Percentiles rank a stretch among this genome's conserved stretches.
These are phyloP conservation scores for Verasper variegatus DNA, from an alignment of 2,113 vertebrate genomes.

Conservation along the genomic window DNA sequence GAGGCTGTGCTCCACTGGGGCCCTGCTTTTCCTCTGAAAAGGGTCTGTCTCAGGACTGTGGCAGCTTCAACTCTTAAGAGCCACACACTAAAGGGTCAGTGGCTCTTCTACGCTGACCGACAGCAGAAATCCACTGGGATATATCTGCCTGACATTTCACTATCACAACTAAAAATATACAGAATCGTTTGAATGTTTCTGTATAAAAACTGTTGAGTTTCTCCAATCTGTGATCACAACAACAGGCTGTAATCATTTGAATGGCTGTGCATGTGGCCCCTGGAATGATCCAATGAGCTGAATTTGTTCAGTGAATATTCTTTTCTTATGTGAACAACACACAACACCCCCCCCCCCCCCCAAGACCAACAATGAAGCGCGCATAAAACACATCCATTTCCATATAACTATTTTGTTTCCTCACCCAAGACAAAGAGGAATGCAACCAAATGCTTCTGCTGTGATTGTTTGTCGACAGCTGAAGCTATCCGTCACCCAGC, in stretches of 20 bases:
- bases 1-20: not conserved
- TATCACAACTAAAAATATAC: not conserved
- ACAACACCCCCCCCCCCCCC: slow-evolving; percentile 8
- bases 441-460: slow-evolving; percentile 76
- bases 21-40: not conserved
- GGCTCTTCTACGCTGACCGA: slow-evolving; percentile 45
- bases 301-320: slow-evolving; percentile 44
- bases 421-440: slow-evolving; percentile 68
- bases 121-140: slow-evolving; percentile 40
- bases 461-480: slow-evolving; percentile 81
- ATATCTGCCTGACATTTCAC: slow-evolving; percentile 12
- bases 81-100: slow-evolving; percentile 24
- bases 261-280: slow-evolving; percentile 12
- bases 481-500: slow-evolving; percentile 80
- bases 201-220: not conserved
- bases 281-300: slow-evolving; percentile 6
- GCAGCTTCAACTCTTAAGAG: slow-evolving; percentile 29
- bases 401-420: slow-evolving; percentile 65
- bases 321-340: slow-evolving; percentile 58
- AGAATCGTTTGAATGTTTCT: not conserved
- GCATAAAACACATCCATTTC: slow-evolving; percentile 54
- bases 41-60: slow-evolving; percentile 6
- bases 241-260: not conserved
- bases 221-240: slow-evolving; percentile 1
- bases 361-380: slow-evolving; percentile 49